Conservation (phyloP, 2,888 invertebrate genomes). For the Volucella bombylans region DNA sequence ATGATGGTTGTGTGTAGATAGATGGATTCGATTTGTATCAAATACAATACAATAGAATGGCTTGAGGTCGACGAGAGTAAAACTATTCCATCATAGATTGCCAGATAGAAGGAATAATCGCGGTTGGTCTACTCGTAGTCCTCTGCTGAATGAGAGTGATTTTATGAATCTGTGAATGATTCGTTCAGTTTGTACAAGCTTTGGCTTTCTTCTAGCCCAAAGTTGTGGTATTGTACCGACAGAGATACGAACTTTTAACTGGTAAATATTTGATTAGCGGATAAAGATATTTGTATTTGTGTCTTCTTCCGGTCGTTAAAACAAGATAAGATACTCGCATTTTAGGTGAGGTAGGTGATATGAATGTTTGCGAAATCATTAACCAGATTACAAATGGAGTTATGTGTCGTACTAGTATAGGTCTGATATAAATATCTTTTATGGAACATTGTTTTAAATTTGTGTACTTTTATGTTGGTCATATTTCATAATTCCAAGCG, state of each 20-base stretch:
- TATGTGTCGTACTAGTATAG: not conserved
- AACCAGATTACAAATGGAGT: conserved; percentile 10
- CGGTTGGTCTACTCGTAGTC: conserved; percentile 10
- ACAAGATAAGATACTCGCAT: conserved; percentile 51
- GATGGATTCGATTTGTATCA: conserved; percentile 23
- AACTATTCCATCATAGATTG: not conserved
- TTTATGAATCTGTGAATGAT: conserved; percentile 35
- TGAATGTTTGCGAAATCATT: conserved; percentile 41
- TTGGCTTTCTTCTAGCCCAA: not conserved
- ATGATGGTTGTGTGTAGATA: conserved; percentile 9
- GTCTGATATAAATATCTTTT: conserved; percentile 15
- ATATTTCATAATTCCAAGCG: no score
- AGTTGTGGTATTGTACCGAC: not conserved
- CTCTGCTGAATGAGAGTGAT: conserved; percentile 42
- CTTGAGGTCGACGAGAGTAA: conserved; percentile 13
- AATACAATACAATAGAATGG: not conserved
- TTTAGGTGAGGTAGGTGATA: conserved; percentile 33
- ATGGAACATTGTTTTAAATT: not conserved
- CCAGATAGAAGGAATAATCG: not conserved
- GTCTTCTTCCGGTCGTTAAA: conserved; percentile 64
- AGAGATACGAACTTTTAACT: conserved; percentile 40
- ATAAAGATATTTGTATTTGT: conserved; percentile 35
- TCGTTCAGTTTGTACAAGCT: conserved; percentile 13
- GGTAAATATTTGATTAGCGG: conserved; percentile 59
- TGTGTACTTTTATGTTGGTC: no score